Conservation (phyloP, 2,797 vertebrate genomes). For the Acipenser transmontanus region DNA sequence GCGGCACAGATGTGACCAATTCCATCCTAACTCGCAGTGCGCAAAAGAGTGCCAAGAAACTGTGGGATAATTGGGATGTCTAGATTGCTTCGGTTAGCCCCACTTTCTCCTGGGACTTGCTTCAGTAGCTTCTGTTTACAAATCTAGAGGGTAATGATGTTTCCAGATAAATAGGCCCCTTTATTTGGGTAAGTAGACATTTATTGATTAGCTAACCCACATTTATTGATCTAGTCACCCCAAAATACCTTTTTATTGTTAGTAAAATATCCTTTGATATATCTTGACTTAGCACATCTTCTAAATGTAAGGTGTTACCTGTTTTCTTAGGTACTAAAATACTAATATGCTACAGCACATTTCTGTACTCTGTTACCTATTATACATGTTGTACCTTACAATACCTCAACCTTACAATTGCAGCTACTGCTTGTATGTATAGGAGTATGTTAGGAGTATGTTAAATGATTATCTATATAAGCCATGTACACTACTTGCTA, state of each 20-base stretch:
- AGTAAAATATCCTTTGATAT: constrained; percentile 49
- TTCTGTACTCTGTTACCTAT: too few species aligned
- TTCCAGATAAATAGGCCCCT: constrained; percentile 71
- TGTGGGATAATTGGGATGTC: constrained; percentile 68
- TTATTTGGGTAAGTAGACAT: constrained; percentile 57
- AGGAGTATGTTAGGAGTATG: too few species aligned
- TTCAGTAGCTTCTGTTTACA: constrained; percentile 72
- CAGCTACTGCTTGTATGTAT: too few species aligned
- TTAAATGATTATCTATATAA: too few species aligned
- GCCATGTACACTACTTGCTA: too few species aligned
- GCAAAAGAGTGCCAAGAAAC: constrained; percentile 73
- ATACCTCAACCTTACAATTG: too few species aligned
- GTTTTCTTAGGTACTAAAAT: constrained; percentile 55
- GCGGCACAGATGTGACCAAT: constrained; percentile 92
- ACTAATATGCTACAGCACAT: too few species aligned
- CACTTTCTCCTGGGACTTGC: constrained; percentile 71
- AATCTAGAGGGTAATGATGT: constrained; percentile 68
- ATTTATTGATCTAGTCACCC: constrained; percentile 52
- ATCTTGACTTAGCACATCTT: constrained; percentile 55
- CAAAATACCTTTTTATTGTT: constrained; percentile 43
- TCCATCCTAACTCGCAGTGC: constrained; percentile 68
- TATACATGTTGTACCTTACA: too few species aligned
- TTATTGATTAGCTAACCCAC: constrained; percentile 55
- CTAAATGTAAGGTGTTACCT: constrained; percentile 50
- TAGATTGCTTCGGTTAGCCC: constrained; percentile 82